phyloP scores from a whole-genome alignment of 2,797 vertebrate genomes.

The Zenarchopterus dispar region DNA sequence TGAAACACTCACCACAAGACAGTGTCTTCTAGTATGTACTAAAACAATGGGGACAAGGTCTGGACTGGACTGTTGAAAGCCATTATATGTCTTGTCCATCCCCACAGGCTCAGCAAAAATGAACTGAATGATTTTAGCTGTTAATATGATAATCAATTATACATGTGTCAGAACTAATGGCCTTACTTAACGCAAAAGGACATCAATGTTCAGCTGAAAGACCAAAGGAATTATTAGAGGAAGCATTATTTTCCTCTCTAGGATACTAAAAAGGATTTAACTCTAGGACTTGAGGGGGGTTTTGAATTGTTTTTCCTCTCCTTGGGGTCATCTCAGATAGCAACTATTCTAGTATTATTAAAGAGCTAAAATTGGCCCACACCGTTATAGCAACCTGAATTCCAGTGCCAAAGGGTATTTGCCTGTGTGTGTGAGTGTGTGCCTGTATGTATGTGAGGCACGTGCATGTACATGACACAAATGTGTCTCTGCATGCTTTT shows the following conservation, averaged over 20 bases:
- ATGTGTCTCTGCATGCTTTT: slow-evolving; percentile 40
- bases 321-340: slow-evolving; percentile 74
- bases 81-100: slow-evolving; percentile 64
- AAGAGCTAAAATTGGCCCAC: slow-evolving; percentile 75
- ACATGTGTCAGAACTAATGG: slow-evolving; percentile 75
- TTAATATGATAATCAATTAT: slow-evolving; percentile 79
- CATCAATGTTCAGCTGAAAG: slow-evolving; percentile 62
- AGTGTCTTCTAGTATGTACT: not conserved
- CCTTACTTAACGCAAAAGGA: slow-evolving; percentile 64
- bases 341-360: slow-evolving; percentile 77
- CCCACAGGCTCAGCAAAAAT: slow-evolving; percentile 54
- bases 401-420: slow-evolving; percentile 62
- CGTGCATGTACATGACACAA: slow-evolving; percentile 25
- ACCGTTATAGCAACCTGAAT: slow-evolving; percentile 66
- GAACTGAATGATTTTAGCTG: slow-evolving; percentile 64
- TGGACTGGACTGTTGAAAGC: slow-evolving; percentile 56
- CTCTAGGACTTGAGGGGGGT: slow-evolving; percentile 63
- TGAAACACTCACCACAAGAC: not conserved
- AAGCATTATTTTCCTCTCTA: slow-evolving; percentile 74
- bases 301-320: slow-evolving; percentile 73
- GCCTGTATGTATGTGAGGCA: slow-evolving; percentile 21
- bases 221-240: slow-evolving; percentile 69
- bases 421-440: slow-evolving; percentile 34
- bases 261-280: slow-evolving; percentile 73
- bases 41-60: slow-evolving; percentile 49